Evolutionary conservation across 2,888 invertebrate species (phyloP), one percentile per base, ranked within the genome.

Genomic region (Caenorhabditis auriculariae): DNA sequence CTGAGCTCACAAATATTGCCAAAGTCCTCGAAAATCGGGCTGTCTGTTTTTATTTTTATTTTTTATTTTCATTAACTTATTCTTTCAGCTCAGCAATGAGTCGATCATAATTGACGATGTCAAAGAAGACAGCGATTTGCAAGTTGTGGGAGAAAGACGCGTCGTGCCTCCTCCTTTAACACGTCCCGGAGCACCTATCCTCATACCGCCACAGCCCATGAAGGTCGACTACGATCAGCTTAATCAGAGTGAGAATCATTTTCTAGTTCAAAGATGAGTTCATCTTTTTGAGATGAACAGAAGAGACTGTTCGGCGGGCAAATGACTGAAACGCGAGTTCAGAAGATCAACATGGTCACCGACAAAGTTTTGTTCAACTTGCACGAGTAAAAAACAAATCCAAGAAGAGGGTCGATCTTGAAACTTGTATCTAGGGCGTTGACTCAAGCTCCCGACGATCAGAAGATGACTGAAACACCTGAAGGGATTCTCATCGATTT

Each of bases 291-390:
- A 48, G 62, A 62, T 17, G 60, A 60, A 27, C 53, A 48, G 17
- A 78, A 76, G 52, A 70, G 72, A 19, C 43, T 80, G 9, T 73
- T 72, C 48, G 74, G 72, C n/a, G 80, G 80, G 41, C 62, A 70
- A 43, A 78, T 80, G 77, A 80, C 73, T 0, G 73, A 74, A 4
- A 68, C 73, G 1, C 56, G 77, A 23, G 15, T 58, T 6, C 19
- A 49, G 1, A 57, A 63, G 21, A 71, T 76, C 1, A 47, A 50
- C 2, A 49, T 7, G 17, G 55, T 75, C 5, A 73, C 79, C 1
- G 66, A 72, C n/a, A 59, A 60, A 1, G 49, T 69, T 2, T 51
- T 77, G 9, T 52, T 60, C 6, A 60, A 60, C 9, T 48, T 79
- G 43, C 74, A 76, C 49, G 54, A 54, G 76, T 77, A 42, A 45